Evolutionary conservation across 2,113 vertebrate species (phyloP).

Genomic region (Sturnira hondurensis): DNA sequence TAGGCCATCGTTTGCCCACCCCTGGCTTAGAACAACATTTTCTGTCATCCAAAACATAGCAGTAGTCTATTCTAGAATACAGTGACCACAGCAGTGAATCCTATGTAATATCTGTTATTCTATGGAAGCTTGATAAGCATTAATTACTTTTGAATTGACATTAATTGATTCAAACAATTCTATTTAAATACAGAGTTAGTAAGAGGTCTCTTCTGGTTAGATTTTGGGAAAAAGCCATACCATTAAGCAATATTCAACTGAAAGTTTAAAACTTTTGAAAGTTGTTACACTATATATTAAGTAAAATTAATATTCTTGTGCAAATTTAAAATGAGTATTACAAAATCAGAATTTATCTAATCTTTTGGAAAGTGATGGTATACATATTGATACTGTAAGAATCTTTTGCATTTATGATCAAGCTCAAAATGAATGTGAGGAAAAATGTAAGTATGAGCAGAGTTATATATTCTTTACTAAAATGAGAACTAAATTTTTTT

Average conservation of each 20-base stretch:
- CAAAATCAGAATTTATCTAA: slow-evolving; percentile 2
- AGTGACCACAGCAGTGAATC: not conserved
- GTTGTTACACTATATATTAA: not conserved
- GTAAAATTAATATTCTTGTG: not conserved
- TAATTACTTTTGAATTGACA: not conserved
- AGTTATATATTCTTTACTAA: slow-evolving; percentile 55
- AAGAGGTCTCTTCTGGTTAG: not conserved
- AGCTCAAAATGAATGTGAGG: slow-evolving; percentile 24
- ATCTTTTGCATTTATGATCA: not conserved
- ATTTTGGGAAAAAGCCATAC: not conserved
- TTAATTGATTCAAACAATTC: not conserved
- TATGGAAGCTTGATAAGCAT: not conserved
- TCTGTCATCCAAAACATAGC: not conserved
- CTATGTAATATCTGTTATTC: not conserved
- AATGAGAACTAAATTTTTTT: slow-evolving; percentile 69
- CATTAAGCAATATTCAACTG: slow-evolving; percentile 19
- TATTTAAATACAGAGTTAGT: not conserved
- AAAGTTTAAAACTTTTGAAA: slow-evolving; percentile 19
- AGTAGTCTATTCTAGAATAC: not conserved
- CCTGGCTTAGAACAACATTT: not conserved
- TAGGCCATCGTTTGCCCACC: not conserved
- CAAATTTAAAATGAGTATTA: slow-evolving; percentile 39
- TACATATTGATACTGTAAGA: not conserved
- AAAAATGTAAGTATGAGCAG: slow-evolving; percentile 26
- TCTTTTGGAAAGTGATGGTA: not conserved